Conservation (phyloP, 2,113 vertebrate species). For the Oreotragus oreotragus region DNA sequence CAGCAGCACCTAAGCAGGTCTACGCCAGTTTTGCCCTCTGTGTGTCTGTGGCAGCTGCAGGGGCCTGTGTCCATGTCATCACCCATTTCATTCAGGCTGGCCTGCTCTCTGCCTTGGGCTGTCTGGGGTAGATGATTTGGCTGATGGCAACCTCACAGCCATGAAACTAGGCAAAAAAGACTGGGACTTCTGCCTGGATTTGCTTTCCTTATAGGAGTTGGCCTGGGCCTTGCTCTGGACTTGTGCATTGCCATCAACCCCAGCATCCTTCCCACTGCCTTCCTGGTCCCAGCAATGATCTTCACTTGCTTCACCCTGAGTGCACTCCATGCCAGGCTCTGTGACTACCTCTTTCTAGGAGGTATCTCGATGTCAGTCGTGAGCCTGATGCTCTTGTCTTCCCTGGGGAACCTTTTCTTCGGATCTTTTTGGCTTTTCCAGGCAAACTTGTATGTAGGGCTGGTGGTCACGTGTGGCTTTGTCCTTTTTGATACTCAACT, state of each 20-base stretch:
- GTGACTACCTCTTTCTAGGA: constrained; percentile 94
- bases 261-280: constrained; percentile 94
- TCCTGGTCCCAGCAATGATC: constrained; percentile 91
- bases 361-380: constrained; percentile 92
- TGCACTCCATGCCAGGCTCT: constrained; percentile 90
- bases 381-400: constrained; percentile 87
- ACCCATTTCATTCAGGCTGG: constrained; percentile 92
- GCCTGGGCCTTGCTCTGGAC: constrained; percentile 92
- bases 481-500: constrained; percentile 98
- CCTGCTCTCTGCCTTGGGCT: constrained; percentile 86
- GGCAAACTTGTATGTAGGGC: constrained; percentile 93
- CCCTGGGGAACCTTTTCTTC: constrained; percentile 89
- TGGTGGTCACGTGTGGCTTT: constrained; percentile 94
- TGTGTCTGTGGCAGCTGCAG: constrained; percentile 89
- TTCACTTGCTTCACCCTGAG: constrained; percentile 95
- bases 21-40: constrained; percentile 92
- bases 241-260: constrained; percentile 93
- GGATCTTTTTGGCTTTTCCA: constrained; percentile 91
- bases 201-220: constrained; percentile 92
- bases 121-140: constrained; percentile 90
- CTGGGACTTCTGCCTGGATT: constrained; percentile 91
- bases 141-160: constrained; percentile 92
- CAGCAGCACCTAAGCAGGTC: constrained; percentile 96
- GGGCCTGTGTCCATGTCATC: constrained; percentile 90
- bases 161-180: constrained; percentile 91